Conservation (phyloP, 2,797 vertebrate genomes). For the Odontamblyopus lacepedii region DNA sequence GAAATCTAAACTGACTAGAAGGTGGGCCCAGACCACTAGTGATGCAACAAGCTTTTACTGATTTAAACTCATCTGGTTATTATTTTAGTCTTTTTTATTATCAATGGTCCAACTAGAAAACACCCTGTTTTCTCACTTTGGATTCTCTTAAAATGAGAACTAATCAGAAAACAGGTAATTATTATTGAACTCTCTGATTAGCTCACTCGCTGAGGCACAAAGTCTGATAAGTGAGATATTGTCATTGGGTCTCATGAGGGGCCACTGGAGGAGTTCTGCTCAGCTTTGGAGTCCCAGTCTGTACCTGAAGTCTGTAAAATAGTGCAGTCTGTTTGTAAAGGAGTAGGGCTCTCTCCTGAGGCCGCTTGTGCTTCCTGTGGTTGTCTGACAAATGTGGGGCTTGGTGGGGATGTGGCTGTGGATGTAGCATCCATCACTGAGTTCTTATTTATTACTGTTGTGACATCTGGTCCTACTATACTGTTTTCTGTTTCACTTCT, state of each 20-base stretch:
- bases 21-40: background rate
- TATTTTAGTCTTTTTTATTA: constrained; percentile 2
- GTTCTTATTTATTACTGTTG: constrained; percentile 65
- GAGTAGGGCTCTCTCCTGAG: background rate
- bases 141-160: constrained; percentile 6
- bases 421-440: constrained; percentile 8
- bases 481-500: constrained; percentile 13
- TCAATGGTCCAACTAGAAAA: background rate
- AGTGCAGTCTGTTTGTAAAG: constrained; percentile 59
- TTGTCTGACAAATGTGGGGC: constrained; percentile 31
- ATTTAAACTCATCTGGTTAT: constrained; percentile 5
- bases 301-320: constrained; percentile 34
- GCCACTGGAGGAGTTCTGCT: constrained; percentile 28
- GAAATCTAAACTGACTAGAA: background rate
- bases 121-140: constrained; percentile 8
- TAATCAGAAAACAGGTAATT: constrained; percentile 2
- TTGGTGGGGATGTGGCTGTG: constrained; percentile 21
- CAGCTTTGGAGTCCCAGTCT: constrained; percentile 53
- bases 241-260: constrained; percentile 52
- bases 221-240: constrained; percentile 16
- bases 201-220: constrained; percentile 30
- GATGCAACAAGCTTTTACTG: background rate
- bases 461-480: constrained; percentile 13
- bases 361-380: constrained; percentile 9
- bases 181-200: background rate